These are phyloP conservation scores for Neomonachus schauinslandi DNA, from an alignment of 2,113 vertebrate species.

Conservation along the genomic window DNA sequence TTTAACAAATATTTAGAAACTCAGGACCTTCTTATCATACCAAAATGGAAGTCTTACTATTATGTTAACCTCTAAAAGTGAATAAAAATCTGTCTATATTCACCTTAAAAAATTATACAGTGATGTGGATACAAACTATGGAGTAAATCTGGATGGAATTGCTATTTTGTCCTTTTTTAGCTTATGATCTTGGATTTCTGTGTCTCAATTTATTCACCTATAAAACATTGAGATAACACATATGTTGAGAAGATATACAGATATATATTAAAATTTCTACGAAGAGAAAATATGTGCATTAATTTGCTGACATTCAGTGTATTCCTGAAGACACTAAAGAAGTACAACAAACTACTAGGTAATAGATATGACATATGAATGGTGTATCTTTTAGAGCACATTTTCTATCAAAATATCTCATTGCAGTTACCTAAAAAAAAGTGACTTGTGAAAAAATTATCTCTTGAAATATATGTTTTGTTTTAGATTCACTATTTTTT, in stretches of 20 bases:
- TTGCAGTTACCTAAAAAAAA: neutral
- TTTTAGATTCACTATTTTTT: neutral
- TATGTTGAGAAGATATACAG: neutral
- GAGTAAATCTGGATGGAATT: neutral
- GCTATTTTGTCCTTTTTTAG: neutral
- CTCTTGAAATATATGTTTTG: neutral
- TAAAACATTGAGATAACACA: neutral
- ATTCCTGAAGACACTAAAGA: neutral
- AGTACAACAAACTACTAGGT: neutral
- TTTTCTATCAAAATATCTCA: neutral
- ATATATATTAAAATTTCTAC: neutral
- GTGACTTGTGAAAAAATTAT: neutral
- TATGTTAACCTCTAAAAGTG: neutral
- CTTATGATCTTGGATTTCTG: neutral
- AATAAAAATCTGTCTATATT: neutral
- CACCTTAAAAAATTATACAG: neutral
- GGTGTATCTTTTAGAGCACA: neutral
- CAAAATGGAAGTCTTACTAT: neutral
- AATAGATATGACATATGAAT: neutral
- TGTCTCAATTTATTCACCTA: neutral
- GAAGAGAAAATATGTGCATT: neutral
- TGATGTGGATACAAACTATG: neutral
- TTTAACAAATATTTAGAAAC: conserved; percentile 45
- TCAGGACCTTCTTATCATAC: neutral
- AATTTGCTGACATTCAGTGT: neutral